Evolutionary conservation across 2,113 vertebrate species (phyloP).

Genomic region (Bombycilla garrulus): DNA sequence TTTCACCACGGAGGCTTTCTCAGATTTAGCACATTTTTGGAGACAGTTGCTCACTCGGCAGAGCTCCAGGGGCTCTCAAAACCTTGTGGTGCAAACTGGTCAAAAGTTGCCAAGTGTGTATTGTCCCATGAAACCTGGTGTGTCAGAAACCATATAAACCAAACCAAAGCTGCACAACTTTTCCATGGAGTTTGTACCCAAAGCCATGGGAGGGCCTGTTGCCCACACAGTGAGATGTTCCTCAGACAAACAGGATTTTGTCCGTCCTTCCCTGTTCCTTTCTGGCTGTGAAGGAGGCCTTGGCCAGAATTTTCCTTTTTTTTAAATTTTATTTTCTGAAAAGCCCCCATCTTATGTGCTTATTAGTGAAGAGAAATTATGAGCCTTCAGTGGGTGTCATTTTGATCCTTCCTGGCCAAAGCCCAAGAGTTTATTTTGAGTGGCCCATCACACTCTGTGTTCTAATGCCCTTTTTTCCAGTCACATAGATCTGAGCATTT

Average conservation of each 20-base stretch:
- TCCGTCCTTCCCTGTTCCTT: neutral
- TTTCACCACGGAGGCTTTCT: constrained; percentile 36
- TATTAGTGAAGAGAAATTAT: neutral
- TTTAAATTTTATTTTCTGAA: neutral
- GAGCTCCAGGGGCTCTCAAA: constrained; percentile 23
- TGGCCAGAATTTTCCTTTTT: neutral
- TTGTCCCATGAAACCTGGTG: constrained; percentile 2
- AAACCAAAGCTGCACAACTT: constrained; percentile 15
- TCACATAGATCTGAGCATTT: neutral
- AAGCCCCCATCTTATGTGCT: neutral
- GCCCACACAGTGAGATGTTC: neutral
- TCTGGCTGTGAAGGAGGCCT: neutral
- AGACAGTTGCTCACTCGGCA: constrained; percentile 48
- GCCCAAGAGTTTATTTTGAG: neutral
- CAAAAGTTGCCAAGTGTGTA: neutral
- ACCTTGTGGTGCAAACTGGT: neutral
- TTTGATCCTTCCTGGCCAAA: neutral
- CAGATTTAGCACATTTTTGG: constrained; percentile 27
- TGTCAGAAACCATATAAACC: constrained; percentile 37
- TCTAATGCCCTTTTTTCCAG: neutral
- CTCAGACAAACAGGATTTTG: neutral
- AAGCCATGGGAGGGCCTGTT: neutral
- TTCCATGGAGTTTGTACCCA: constrained; percentile 28
- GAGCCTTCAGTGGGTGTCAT: neutral
- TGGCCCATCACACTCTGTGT: neutral